These are phyloP conservation scores for Onychomys leucogaster DNA, from an alignment of 2,797 vertebrate species.

Conservation along the genomic window DNA sequence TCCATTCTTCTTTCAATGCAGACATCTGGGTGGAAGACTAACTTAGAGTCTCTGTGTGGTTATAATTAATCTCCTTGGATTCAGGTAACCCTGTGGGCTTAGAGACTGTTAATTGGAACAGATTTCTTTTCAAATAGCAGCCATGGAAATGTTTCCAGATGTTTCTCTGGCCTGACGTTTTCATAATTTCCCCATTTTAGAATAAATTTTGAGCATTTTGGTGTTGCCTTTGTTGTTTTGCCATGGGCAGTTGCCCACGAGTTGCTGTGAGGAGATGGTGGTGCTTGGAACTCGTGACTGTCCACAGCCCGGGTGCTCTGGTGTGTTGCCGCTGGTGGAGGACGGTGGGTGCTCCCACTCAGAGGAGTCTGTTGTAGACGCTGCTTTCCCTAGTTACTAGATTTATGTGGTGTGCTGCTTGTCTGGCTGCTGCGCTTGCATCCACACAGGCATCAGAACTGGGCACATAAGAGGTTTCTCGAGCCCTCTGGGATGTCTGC, in stretches of 20 bases:
- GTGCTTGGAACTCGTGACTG: neutral
- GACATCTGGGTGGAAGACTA: neutral
- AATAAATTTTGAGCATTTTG: neutral
- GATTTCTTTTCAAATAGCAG: constrained; percentile 81
- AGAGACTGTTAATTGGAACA: constrained; percentile 82
- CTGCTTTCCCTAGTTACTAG: neutral
- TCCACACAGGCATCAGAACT: no score
- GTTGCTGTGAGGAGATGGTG: neutral
- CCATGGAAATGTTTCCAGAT: constrained; percentile 82
- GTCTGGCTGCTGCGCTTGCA: neutral
- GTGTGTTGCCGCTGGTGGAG: neutral
- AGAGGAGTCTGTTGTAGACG: no score
- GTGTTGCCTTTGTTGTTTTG: constrained; percentile 64
- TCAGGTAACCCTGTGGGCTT: constrained; percentile 81
- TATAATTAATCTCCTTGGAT: constrained; percentile 85
- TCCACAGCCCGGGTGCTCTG: fast-evolving
- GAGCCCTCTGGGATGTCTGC: fast-evolving
- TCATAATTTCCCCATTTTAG: constrained; percentile 49
- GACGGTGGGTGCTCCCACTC: neutral
- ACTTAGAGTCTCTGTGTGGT: constrained; percentile 47
- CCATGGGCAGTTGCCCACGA: neutral
- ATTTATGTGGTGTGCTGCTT: fast-evolving
- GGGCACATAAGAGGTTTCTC: neutral
- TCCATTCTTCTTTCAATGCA: neutral
- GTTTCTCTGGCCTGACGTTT: constrained; percentile 68